Evolutionary conservation across 2,888 invertebrate genomes (phyloP).

Genomic region (Ennomos erosarius): DNA sequence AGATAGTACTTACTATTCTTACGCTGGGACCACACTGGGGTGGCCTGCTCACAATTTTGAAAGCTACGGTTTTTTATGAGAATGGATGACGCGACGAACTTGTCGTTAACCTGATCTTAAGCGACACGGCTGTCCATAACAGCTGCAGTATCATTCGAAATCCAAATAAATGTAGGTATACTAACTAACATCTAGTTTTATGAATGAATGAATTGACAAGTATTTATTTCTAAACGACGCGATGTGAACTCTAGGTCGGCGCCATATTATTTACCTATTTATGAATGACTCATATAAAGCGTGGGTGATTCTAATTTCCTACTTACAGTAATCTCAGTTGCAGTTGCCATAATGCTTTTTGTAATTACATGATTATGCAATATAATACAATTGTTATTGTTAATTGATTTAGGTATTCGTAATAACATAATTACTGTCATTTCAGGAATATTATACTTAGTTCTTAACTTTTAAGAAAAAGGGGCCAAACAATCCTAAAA

Average conservation of each 20-base stretch:
- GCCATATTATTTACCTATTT: conserved; percentile 32
- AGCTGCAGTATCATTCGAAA: no score
- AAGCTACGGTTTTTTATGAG: no score
- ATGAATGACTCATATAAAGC: conserved; percentile 46
- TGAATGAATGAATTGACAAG: background rate
- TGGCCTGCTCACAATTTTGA: no score
- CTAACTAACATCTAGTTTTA: background rate
- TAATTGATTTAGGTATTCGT: background rate
- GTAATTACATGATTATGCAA: conserved; percentile 27
- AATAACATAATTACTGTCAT: background rate
- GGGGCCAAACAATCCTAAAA: no score
- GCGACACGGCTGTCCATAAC: no score
- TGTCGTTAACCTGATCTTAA: no score
- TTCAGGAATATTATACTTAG: background rate
- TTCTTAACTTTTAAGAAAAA: conserved; percentile 9
- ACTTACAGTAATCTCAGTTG: conserved; percentile 45
- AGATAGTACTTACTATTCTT: no score
- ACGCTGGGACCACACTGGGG: no score
- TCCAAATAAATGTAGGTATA: no score
- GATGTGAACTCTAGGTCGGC: conserved; percentile 14
- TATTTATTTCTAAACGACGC: background rate
- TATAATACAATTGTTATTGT: conserved; percentile 9
- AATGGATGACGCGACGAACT: no score
- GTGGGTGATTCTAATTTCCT: conserved; percentile 58
- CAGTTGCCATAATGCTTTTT: conserved; percentile 32